A percentile compares a stretch with the other conserved stretches of the same genome.
Conservation (phyloP, 2,888 invertebrate genomes). For the Tribolium freemani region DNA sequence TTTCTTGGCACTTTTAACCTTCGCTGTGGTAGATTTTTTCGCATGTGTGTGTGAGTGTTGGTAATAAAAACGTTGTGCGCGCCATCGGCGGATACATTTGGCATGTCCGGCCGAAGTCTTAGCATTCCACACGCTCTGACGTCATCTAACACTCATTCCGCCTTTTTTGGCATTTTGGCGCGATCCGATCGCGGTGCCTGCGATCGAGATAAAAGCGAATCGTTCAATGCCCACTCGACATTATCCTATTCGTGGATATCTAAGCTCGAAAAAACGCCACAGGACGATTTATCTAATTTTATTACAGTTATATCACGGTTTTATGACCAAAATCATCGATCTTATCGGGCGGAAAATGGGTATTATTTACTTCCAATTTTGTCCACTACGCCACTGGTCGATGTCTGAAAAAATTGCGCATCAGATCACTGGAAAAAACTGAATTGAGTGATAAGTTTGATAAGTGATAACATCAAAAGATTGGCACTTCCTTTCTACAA, state of each 20-base stretch:
- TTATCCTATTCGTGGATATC: no score
- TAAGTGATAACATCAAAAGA: not conserved
- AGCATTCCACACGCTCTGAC: conserved; percentile 49
- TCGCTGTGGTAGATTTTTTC: conserved; percentile 15
- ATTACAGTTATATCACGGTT: not conserved
- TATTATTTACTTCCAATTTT: not conserved
- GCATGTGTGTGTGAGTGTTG: conserved; percentile 17
- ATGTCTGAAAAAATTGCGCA: not conserved
- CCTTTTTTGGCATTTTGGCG: conserved; percentile 34
- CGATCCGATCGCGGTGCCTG: not conserved
- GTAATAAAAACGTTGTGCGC: conserved; percentile 31
- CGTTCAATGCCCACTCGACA: conserved; percentile 5
- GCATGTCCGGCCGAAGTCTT: conserved; percentile 57
- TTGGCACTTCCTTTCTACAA: not conserved
- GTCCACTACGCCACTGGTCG: not conserved
- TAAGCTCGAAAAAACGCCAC: not conserved
- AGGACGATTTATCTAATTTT: not conserved
- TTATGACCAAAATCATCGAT: not conserved
- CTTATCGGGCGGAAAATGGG: not conserved
- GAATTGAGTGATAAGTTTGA: not conserved
- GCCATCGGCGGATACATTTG: conserved; percentile 49
- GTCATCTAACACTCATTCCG: conserved; percentile 27
- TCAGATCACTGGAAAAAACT: not conserved
- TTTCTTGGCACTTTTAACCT: conserved; percentile 39
- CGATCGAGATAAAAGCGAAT: not conserved